Conservation (phyloP, 2,797 vertebrate species). For the Chrysolophus pictus region DNA sequence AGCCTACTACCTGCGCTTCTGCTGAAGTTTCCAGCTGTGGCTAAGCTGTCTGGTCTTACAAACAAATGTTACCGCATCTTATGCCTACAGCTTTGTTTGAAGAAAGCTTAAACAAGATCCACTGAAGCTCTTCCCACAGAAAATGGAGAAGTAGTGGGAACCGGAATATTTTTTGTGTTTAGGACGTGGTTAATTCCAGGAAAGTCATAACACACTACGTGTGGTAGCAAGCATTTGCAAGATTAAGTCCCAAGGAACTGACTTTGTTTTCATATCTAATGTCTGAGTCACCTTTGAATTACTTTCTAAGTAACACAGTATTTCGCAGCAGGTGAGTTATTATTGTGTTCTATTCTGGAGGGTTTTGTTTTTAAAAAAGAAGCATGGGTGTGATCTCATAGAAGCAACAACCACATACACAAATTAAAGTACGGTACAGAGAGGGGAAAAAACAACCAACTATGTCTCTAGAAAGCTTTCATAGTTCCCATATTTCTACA, state of each 20-base stretch:
- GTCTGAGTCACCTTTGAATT: constrained; percentile 11
- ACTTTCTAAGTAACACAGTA: background rate
- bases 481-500: background rate
- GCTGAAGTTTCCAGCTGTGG: background rate
- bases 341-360: background rate
- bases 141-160: background rate
- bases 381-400: background rate
- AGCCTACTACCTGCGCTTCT: background rate
- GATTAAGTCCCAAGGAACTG: background rate
- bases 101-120: background rate
- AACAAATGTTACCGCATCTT: background rate
- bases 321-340: background rate
- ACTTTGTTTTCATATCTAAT: background rate
- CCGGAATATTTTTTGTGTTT: background rate
- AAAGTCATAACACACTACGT: background rate
- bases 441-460: background rate
- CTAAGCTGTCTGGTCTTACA: background rate
- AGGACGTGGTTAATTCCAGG: background rate
- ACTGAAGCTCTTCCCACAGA: background rate
- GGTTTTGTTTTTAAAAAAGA: background rate
- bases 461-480: background rate
- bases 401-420: background rate
- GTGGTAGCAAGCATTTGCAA: background rate
- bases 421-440: background rate
- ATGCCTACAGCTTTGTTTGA: background rate